Evolutionary conservation across 2,113 vertebrate genomes (phyloP).

Genomic region (Tinamus guttatus): DNA sequence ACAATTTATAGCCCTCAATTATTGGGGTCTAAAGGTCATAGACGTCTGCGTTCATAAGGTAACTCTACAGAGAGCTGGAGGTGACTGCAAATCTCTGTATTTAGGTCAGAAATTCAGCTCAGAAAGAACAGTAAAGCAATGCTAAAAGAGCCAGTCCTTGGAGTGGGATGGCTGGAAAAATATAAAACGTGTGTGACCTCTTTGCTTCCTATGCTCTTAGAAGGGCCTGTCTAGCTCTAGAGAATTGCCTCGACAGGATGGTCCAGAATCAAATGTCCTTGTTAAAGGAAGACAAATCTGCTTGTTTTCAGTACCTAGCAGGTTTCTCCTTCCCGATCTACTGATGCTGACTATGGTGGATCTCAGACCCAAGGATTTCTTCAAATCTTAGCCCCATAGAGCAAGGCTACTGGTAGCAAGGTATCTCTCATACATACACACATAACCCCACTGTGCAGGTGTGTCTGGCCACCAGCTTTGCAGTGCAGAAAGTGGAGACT

Average conservation of each 20-base stretch:
- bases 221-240: not conserved
- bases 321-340: not conserved
- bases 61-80: not conserved
- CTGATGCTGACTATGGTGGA: not conserved
- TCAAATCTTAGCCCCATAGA: fast-evolving
- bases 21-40: not conserved
- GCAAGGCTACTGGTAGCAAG: not conserved
- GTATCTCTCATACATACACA: not conserved
- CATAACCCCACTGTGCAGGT: not conserved
- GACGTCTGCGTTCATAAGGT: not conserved
- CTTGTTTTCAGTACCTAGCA: not conserved
- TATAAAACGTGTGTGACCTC: not conserved
- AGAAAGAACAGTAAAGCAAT: not conserved
- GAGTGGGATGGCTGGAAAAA: not conserved
- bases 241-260: not conserved
- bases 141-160: not conserved
- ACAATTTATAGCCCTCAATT: not conserved
- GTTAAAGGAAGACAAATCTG: not conserved
- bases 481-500: not conserved
- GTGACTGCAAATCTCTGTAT: not conserved
- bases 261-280: not conserved
- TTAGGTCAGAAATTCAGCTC: not conserved
- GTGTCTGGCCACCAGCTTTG: not conserved
- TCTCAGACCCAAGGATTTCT: not conserved
- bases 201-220: not conserved